These are phyloP conservation scores for Laupala kohalensis DNA, from an alignment of 1,140 invertebrate species.

Conservation along the genomic window DNA sequence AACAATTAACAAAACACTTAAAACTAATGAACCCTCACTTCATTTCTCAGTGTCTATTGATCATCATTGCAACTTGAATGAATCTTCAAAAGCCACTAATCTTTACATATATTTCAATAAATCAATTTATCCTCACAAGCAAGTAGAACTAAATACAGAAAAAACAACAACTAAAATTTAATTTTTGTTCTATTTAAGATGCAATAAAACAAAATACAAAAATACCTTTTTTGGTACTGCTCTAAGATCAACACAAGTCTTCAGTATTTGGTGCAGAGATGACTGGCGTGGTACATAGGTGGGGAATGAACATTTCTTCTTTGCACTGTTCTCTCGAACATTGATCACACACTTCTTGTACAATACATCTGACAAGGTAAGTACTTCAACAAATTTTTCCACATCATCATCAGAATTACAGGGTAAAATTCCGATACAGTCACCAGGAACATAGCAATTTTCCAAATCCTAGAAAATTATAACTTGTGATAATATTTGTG, in stretches of 20 bases:
- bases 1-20: no score
- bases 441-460: neutral
- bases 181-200: no score
- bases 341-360: neutral
- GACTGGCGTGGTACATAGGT: neutral
- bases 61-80: no score
- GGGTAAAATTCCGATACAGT: neutral
- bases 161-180: no score
- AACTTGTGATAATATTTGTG: no score
- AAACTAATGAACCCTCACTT: no score
- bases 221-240: neutral
- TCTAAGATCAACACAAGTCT: neutral
- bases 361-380: neutral
- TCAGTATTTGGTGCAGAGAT: neutral
- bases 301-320: neutral
- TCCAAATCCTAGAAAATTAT: neutral
- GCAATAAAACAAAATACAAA: no score
- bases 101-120: no score
- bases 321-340: neutral
- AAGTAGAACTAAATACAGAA: no score
- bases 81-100: no score
- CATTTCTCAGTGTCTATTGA: no score
- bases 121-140: no score
- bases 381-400: neutral
- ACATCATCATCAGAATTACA: neutral